Evolutionary conservation across 1,140 invertebrate genomes (phyloP).

Genomic region (Hesperophylax magnus): DNA sequence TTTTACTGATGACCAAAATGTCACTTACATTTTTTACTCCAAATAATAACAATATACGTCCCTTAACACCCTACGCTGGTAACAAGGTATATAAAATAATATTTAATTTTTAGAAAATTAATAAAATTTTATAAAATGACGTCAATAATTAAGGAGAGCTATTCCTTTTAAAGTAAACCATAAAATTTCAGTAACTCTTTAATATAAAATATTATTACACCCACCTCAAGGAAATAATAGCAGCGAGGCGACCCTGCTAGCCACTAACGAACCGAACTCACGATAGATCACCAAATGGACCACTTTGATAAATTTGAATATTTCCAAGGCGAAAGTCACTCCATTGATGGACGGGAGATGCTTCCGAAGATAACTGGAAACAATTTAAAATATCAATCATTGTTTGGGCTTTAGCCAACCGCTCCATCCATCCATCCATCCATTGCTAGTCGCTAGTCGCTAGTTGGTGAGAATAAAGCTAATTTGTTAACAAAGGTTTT

Average conservation of each 20-base stretch:
- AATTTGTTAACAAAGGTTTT: not conserved
- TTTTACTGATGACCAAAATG: too few relatives aligned
- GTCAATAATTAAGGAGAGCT: too few relatives aligned
- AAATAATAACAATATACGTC: too few relatives aligned
- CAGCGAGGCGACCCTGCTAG: not conserved
- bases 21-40: too few relatives aligned
- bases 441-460: too few relatives aligned
- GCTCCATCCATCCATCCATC: too few relatives aligned
- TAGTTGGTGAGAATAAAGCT: not conserved
- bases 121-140: too few relatives aligned
- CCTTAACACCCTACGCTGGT: too few relatives aligned
- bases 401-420: not conserved
- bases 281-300: constrained; percentile 44
- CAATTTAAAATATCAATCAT: constrained; percentile 54
- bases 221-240: not conserved
- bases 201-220: not conserved
- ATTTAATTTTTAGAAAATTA: too few relatives aligned
- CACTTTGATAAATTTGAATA: constrained; percentile 52
- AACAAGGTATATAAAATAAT: too few relatives aligned
- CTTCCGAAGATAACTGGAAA: constrained; percentile 50
- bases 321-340: constrained; percentile 52
- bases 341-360: constrained; percentile 33
- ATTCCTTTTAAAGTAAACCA: too few relatives aligned
- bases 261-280: constrained; percentile 31
- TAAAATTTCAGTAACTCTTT: too few relatives aligned